Percentiles rank a stretch among this genome's conserved stretches.
These are phyloP conservation scores for Amphilophus citrinellus DNA, from an alignment of 2,113 vertebrate genomes.

Conservation along the genomic window DNA sequence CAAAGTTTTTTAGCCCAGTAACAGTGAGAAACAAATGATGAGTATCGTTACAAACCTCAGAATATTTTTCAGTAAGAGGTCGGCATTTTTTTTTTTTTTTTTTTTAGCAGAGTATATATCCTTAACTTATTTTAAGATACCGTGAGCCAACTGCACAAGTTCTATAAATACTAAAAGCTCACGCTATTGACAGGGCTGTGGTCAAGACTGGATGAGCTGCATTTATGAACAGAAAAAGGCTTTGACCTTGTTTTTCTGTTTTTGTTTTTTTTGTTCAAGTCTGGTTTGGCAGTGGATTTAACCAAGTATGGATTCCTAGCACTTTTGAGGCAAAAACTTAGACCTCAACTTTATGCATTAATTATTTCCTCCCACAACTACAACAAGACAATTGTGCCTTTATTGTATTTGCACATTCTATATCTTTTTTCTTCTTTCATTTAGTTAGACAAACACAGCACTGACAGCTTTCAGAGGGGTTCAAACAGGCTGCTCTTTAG, in stretches of 20 bases:
- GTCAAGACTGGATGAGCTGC: neutral
- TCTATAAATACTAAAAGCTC: neutral
- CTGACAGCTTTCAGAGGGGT: neutral
- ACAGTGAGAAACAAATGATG: slow-evolving; percentile 10
- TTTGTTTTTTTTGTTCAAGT: neutral
- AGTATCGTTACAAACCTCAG: slow-evolving; percentile 14
- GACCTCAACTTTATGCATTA: neutral
- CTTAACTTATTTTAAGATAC: neutral
- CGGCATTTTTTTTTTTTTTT: neutral
- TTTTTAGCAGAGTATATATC: neutral
- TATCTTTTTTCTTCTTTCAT: neutral
- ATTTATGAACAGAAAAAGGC: neutral
- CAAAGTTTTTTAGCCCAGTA: slow-evolving; percentile 8
- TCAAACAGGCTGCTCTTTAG: neutral
- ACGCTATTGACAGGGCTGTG: slow-evolving; percentile 51
- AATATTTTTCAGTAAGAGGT: neutral
- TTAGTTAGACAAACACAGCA: neutral
- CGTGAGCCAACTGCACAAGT: neutral
- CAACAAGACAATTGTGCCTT: neutral
- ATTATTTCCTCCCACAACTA: neutral
- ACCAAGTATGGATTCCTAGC: neutral
- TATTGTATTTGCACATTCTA: neutral
- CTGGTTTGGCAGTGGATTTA: neutral
- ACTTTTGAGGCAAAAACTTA: neutral
- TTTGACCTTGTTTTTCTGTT: neutral